Conservation (phyloP, 2,797 vertebrate species). For the Oreonectes daqikongensis region DNA sequence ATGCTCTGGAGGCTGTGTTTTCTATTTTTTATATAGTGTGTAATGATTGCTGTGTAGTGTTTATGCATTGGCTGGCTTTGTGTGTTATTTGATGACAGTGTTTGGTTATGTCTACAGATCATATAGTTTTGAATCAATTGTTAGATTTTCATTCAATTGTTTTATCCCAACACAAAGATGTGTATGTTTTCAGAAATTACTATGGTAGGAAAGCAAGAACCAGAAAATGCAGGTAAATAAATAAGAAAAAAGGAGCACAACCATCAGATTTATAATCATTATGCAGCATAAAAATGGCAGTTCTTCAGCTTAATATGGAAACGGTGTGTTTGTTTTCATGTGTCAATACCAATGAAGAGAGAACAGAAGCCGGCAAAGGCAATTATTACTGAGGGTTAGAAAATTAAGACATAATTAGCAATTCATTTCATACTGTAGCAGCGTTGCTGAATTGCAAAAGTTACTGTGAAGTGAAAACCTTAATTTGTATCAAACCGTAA, state of each 20-base stretch:
- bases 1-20: too few relatives aligned
- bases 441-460: background rate
- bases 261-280: background rate
- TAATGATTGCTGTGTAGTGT: too few relatives aligned
- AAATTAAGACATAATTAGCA: background rate
- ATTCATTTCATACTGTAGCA: background rate
- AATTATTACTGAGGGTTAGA: background rate
- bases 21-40: too few relatives aligned
- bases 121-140: too few relatives aligned
- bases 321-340: constrained; percentile 2
- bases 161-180: background rate
- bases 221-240: background rate
- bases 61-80: too few relatives aligned
- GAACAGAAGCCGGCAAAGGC: background rate
- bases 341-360: background rate
- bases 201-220: background rate
- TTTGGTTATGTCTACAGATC: too few relatives aligned
- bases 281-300: background rate
- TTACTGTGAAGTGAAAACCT: background rate
- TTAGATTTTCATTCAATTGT: too few relatives aligned
- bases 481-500: background rate
- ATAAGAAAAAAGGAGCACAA: background rate
- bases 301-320: background rate
- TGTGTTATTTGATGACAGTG: too few relatives aligned
- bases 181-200: background rate